phyloP scores from a whole-genome alignment of 2,888 invertebrate species.

The Epinotia ramella region DNA sequence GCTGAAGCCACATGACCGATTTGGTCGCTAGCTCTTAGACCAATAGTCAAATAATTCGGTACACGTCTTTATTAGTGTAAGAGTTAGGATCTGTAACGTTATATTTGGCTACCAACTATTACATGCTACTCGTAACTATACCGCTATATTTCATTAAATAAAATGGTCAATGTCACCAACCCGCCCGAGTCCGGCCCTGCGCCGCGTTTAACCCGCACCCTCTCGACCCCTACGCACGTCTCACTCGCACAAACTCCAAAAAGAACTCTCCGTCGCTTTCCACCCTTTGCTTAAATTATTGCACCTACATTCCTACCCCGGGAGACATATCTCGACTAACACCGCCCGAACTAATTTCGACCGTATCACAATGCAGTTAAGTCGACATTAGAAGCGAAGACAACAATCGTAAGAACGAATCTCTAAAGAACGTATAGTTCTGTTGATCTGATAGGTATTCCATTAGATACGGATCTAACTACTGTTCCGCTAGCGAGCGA shows the following conservation, averaged over 20 bases:
- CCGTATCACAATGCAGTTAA: slow-evolving; percentile 52
- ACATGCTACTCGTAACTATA: too few relatives aligned
- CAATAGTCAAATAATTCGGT: too few relatives aligned
- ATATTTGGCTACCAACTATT: too few relatives aligned
- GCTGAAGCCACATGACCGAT: too few relatives aligned
- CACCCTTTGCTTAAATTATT: slow-evolving; percentile 85
- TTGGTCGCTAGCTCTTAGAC: too few relatives aligned
- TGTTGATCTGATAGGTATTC: slow-evolving; percentile 63
- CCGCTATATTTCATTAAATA: not conserved
- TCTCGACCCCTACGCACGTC: slow-evolving; percentile 82
- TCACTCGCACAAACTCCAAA: slow-evolving; percentile 85
- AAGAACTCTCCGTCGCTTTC: slow-evolving; percentile 84
- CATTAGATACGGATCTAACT: slow-evolving; percentile 75
- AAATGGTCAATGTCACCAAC: slow-evolving; percentile 14
- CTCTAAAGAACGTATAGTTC: slow-evolving; percentile 73
- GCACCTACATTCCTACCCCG: slow-evolving; percentile 70
- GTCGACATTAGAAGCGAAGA: slow-evolving; percentile 49
- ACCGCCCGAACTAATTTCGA: slow-evolving; percentile 54
- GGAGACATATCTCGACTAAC: slow-evolving; percentile 58
- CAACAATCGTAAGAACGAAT: slow-evolving; percentile 64
- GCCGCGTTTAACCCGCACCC: slow-evolving; percentile 80
- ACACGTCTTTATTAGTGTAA: too few relatives aligned
- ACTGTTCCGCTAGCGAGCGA: slow-evolving; percentile 53
- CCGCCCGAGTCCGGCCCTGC: slow-evolving; percentile 65
- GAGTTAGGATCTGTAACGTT: too few relatives aligned